Evolutionary conservation across 2,888 invertebrate species (phyloP), one percentile per base, ranked within the genome.

Genomic region (Chesias legatella): DNA sequence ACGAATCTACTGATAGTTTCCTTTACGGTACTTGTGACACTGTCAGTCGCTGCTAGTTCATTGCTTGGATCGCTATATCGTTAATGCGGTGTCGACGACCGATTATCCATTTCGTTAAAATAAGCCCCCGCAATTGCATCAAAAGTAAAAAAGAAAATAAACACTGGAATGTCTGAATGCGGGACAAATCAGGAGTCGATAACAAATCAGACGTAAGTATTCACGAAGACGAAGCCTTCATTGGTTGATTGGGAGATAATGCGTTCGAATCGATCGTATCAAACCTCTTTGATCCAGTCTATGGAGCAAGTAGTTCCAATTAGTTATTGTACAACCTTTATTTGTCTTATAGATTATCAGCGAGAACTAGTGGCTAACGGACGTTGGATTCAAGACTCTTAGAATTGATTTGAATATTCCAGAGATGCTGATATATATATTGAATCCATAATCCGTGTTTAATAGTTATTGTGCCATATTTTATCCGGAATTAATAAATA

Each of bases 81-180:
- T 67, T 67, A 71, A 72, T 65, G 53, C 60, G 53, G 63, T 66
- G 72, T 61, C 72, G 63, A 53, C 65, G 73, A 66, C 73, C 73
- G 77, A 76, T 78, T 74, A 70, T 60, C 52, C 33, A 40, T 42
- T 63, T 66, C 67, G 77, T 79, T 79, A 75, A 67, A 73, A 76
- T 79, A 79, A 76, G 60, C 68, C 67, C 60, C 64, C 53, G 63
- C 68, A 67, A 73, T 72, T 67, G 62, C 58, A 60, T 55, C 58
- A 57, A 63, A 63, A 62, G 50, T 60, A 63, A 66, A 65, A 58
- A 58, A 54, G 10, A 58, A 60, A 60, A 53, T 50, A 58, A 63
- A 50, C 51, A 49, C 34, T 47, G 42, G 50, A 54, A 55, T 54
- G 51, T 52, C 41, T 48, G 44, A 47, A 48, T 44, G 49, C 43